phyloP scores from a whole-genome alignment of 2,797 vertebrate genomes.

The Tapera naevia region DNA sequence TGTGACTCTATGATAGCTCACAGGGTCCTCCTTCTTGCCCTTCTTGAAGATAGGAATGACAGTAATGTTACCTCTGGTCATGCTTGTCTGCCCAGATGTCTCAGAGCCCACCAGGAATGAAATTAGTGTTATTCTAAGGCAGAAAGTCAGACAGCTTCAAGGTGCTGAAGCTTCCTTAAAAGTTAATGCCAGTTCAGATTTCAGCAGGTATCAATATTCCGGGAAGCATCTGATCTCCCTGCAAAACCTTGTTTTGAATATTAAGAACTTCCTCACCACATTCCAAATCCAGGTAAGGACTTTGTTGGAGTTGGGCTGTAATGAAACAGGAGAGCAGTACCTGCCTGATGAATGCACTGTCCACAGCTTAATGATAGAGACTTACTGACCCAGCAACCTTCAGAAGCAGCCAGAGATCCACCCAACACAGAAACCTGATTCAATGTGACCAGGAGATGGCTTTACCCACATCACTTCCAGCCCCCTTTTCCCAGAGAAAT shows the following conservation, averaged over 20 bases:
- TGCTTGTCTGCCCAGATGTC: not conserved
- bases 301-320: not conserved
- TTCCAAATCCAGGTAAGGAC: not conserved
- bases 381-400: not conserved
- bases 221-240: not conserved
- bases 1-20: no score
- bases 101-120: not conserved
- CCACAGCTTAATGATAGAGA: not conserved
- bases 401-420: not conserved
- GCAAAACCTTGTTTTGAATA: not conserved
- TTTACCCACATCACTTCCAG: not conserved
- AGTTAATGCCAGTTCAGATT: not conserved
- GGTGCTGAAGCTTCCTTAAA: not conserved
- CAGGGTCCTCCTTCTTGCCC: no score
- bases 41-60: no score
- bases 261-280: not conserved
- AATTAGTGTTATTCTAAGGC: not conserved
- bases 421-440: not conserved
- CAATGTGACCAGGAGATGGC: not conserved
- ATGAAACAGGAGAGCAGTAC: not conserved
- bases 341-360: not conserved
- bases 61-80: not conserved
- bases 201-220: not conserved
- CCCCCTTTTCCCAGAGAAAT: not conserved
- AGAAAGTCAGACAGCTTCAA: not conserved